These are phyloP conservation scores for Chrysolina americana DNA, from an alignment of 2,888 invertebrate genomes.

Conservation along the genomic window DNA sequence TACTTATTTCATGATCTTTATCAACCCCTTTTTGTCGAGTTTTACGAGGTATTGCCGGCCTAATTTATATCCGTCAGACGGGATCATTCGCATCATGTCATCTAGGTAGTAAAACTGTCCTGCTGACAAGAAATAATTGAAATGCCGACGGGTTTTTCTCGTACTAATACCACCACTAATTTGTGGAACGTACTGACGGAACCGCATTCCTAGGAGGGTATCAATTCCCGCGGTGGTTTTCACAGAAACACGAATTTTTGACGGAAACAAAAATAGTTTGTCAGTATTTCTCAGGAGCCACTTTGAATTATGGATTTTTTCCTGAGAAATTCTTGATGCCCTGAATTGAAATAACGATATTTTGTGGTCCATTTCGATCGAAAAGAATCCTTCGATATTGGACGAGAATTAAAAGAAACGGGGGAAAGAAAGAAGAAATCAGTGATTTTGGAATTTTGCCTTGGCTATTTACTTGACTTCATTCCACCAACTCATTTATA, in stretches of 20 bases:
- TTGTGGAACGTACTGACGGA: background rate
- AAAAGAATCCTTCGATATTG: no score
- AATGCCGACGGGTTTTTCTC: conserved; percentile 2
- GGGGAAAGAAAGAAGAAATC: no score
- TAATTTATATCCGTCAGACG: conserved; percentile 25
- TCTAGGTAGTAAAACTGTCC: conserved; percentile 7
- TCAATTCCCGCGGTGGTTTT: background rate
- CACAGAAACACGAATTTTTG: background rate
- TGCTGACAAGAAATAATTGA: conserved; percentile 13
- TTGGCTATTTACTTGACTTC: no score
- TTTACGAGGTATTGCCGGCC: conserved; percentile 5
- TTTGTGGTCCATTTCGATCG: no score
- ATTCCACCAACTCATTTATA: no score
- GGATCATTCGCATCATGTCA: background rate
- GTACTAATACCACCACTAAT: conserved; percentile 5
- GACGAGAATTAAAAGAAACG: no score
- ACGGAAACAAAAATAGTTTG: background rate
- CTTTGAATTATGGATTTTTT: no score
- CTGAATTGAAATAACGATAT: no score
- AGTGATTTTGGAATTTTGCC: no score
- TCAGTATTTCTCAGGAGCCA: no score
- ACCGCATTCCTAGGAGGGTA: background rate
- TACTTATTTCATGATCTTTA: conserved; percentile 22
- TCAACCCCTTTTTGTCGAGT: conserved; percentile 26
- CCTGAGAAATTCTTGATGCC: no score